phyloP scores from a whole-genome alignment of 2,888 invertebrate genomes.

The Aradus depressus region DNA sequence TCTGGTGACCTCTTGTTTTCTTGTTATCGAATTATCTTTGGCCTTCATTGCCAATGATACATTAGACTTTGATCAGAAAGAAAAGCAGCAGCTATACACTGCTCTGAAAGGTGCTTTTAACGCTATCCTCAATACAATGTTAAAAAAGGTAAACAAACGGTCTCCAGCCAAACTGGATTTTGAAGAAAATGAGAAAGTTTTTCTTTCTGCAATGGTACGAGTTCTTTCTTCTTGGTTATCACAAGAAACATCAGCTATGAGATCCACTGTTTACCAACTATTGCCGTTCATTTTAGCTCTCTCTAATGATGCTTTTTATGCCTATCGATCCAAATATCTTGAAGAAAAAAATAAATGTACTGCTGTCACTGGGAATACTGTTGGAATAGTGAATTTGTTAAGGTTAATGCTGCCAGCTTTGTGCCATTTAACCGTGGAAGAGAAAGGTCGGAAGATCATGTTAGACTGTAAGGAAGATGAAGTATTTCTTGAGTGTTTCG shows the following conservation, averaged over 20 bases:
- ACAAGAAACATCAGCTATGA: constrained; percentile 80
- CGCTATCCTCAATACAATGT: constrained; percentile 62
- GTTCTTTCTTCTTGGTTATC: constrained; percentile 82
- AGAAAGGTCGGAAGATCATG: constrained; percentile 68
- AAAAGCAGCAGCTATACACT: constrained; percentile 80
- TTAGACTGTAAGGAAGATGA: constrained; percentile 68
- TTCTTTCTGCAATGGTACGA: constrained; percentile 73
- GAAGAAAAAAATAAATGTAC: constrained; percentile 53
- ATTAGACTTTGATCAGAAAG: constrained; percentile 76
- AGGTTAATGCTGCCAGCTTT: constrained; percentile 76
- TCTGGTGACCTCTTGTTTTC: constrained; percentile 69
- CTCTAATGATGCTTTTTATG: constrained; percentile 72
- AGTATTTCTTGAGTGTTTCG: constrained; percentile 63
- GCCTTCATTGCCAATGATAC: constrained; percentile 70
- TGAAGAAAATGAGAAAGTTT: constrained; percentile 54
- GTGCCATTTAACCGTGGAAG: constrained; percentile 85
- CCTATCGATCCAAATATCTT: constrained; percentile 52
- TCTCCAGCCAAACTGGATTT: constrained; percentile 52
- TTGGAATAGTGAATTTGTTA: constrained; percentile 56
- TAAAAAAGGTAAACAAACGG: constrained; percentile 55
- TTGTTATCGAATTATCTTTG: constrained; percentile 66
- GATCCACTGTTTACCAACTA: constrained; percentile 66
- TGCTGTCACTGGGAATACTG: constrained; percentile 34
- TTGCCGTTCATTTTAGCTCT: constrained; percentile 70
- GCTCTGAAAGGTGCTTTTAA: constrained; percentile 81